phyloP scores from a whole-genome alignment of 92 coral and sea anemone genomes.

The Porites cylindrica region DNA sequence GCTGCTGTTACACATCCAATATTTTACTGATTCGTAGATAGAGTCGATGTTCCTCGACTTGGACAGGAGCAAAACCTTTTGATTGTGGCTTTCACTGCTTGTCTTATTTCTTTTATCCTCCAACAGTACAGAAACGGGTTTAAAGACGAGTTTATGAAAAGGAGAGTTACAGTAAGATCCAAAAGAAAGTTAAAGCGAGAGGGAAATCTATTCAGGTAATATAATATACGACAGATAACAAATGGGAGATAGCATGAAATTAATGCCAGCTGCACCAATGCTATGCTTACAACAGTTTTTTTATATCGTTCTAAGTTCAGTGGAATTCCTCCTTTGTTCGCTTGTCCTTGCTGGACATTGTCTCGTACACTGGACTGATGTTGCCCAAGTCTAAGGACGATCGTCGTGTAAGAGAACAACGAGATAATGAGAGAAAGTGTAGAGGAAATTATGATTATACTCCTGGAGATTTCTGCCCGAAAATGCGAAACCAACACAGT shows the following conservation, averaged over 20 bases:
- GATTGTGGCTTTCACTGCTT: background rate
- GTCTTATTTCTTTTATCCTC: background rate
- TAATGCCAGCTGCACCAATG: slow-evolving; percentile 13
- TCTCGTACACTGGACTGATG: background rate
- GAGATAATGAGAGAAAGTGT: background rate
- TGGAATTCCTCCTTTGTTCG: background rate
- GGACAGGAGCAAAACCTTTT: background rate
- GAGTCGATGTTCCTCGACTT: background rate
- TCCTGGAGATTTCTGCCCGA: background rate
- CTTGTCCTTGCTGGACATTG: background rate
- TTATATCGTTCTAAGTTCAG: background rate
- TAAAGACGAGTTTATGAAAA: slow-evolving; percentile 10
- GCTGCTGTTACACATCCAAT: too few relatives aligned
- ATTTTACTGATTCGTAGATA: too few relatives aligned
- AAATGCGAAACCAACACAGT: background rate
- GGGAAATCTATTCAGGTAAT: too few relatives aligned
- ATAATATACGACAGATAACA: background rate
- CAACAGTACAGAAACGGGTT: slow-evolving; percentile 19
- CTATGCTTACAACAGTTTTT: slow-evolving; percentile 2
- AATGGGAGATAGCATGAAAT: too few relatives aligned
- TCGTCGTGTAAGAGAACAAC: background rate
- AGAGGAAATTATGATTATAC: background rate
- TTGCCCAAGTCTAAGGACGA: background rate
- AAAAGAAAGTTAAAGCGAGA: background rate
- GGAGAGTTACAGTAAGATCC: background rate